Evolutionary conservation across 2,797 vertebrate genomes (phyloP).

Genomic region (Macroramphosus scolopax): DNA sequence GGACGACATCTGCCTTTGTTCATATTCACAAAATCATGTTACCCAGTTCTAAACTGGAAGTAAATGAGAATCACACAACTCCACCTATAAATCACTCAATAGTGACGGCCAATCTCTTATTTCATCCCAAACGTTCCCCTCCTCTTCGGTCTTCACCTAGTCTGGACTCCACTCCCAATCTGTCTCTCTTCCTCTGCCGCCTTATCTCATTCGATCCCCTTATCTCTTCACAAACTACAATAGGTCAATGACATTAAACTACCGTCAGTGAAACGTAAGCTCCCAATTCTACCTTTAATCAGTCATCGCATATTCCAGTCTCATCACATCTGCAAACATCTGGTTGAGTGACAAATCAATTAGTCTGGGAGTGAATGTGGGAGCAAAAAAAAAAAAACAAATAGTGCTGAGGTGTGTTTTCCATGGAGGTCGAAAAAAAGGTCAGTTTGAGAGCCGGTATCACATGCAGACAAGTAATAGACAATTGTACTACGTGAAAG

Average conservation of each 20-base stretch:
- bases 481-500: neutral
- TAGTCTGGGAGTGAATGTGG: neutral
- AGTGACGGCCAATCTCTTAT: too few species aligned
- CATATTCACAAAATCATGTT: too few species aligned
- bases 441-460: constrained; percentile 4
- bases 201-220: constrained; percentile 1
- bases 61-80: too few species aligned
- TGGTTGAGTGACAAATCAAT: constrained; percentile 35
- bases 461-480: neutral
- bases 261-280: constrained; percentile 31
- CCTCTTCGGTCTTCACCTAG: constrained; percentile 1
- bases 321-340: constrained; percentile 14
- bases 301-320: constrained; percentile 24
- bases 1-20: too few species aligned
- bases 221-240: constrained; percentile 27
- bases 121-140: too few species aligned
- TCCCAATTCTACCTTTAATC: constrained; percentile 45
- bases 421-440: constrained; percentile 22
- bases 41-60: too few species aligned
- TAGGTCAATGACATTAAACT: constrained; percentile 47
- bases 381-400: too few species aligned
- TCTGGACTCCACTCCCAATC: constrained; percentile 15
- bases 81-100: too few species aligned
- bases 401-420: neutral
- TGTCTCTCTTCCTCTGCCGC: constrained; percentile 3